These are phyloP conservation scores for Anolis carolinensis DNA, from an alignment of 2,113 vertebrate species.

Conservation along the genomic window DNA sequence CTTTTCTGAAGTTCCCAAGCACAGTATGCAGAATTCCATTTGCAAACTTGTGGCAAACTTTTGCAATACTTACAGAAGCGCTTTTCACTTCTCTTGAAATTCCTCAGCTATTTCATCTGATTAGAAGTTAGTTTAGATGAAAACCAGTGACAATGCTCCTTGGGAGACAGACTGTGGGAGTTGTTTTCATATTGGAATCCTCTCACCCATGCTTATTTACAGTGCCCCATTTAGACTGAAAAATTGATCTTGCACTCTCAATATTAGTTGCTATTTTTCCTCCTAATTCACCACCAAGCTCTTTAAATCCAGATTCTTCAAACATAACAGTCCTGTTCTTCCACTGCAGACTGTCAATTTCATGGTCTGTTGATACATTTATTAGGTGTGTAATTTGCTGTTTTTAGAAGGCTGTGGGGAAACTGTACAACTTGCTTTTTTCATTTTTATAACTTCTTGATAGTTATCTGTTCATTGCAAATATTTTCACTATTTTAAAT, in stretches of 20 bases:
- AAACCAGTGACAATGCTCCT: not conserved
- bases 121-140: not conserved
- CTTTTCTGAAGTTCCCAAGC: not conserved
- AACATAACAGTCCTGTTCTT: conserved; percentile 70
- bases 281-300: conserved; percentile 65
- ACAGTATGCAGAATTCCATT: not conserved
- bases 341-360: conserved; percentile 73
- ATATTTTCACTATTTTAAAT: conserved; percentile 65
- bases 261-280: conserved; percentile 70
- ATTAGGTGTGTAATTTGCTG: conserved; percentile 77
- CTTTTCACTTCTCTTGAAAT: not conserved
- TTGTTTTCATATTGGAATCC: conserved; percentile 56
- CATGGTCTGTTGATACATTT: conserved; percentile 76
- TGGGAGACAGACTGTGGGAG: conserved; percentile 57
- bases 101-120: not conserved
- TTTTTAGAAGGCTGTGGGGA: conserved; percentile 71
- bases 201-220: conserved; percentile 56
- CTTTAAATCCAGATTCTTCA: conserved; percentile 67
- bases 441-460: conserved; percentile 66
- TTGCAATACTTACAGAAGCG: not conserved
- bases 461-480: conserved; percentile 64
- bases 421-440: conserved; percentile 54
- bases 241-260: not conserved
- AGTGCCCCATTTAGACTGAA: conserved; percentile 60
- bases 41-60: not conserved